Base-by-base conservation (phyloP, 2,888 invertebrate species). In the Trichopoda pennipes region DNA sequence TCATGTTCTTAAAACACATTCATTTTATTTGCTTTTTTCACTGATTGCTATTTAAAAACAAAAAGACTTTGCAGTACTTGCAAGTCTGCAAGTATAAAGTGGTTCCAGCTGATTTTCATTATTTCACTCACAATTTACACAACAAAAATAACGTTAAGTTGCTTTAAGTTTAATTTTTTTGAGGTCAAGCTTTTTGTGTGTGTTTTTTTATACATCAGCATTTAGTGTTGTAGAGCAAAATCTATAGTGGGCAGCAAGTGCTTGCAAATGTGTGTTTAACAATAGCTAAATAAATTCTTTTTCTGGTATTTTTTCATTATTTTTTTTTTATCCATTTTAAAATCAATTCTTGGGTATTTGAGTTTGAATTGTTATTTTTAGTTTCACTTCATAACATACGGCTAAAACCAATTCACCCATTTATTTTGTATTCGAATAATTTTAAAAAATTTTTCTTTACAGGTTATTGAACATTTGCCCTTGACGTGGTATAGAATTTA, bases 171-270 rank as follows among this genome's bases (percentile, higher is more conserved):
- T 56, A 38, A 17, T 17, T 49, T 68, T 61, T 73, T 73, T 74
- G 55, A 56, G 74, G 64, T 74, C 64, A 74, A 64, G 74, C 38
- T 49, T 38, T n/a, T n/a, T n/a, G n/a, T n/a, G n/a, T n/a, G n/a
- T n/a, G n/a, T n/a, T n/a, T 38, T 12, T 10, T n/a, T 21, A 32
- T 10, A n/a, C 21, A 55, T 53, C 28, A 19, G 47, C 21, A 14
- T 63, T 32, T 63, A 9, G 28, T 32, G 47, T 7, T 2, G 19
- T 17, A 3, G 23, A 51, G 23, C 7, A 72, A 51, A 51, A 51
- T n/a, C 14, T 23, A 17, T 19, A 28, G 1, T 38, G 28, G 28
- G 14, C 2, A 9, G 56, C 4, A 4, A 56, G 42, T 47, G 8
- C 21, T n/a, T 49, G 60, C 21, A 38, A 72, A 63, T 63, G 63